Evolutionary conservation across 2,113 vertebrate genomes (phyloP).

Genomic region (Chionomys nivalis): DNA sequence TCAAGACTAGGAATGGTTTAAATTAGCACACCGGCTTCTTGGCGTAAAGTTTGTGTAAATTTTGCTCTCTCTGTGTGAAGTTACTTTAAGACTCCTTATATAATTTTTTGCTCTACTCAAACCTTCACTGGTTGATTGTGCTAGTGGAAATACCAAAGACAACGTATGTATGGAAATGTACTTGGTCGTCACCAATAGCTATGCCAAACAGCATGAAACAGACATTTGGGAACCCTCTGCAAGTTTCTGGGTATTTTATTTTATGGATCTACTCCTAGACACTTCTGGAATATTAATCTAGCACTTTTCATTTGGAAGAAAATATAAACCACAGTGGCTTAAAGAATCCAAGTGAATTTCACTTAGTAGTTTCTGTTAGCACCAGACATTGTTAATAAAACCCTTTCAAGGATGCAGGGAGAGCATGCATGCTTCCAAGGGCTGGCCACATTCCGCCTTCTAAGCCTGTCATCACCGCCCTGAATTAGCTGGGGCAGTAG

Average conservation of each 20-base stretch:
- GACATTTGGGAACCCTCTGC: slow-evolving; percentile 14
- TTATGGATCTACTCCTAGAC: slow-evolving; percentile 65
- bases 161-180: slow-evolving; percentile 68
- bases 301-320: slow-evolving; percentile 71
- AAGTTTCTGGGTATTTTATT: slow-evolving; percentile 59
- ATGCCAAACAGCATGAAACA: slow-evolving; percentile 66
- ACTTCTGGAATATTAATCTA: slow-evolving; percentile 72
- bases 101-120: slow-evolving; percentile 21
- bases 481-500: slow-evolving; percentile 45
- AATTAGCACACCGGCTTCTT: background rate
- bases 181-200: slow-evolving; percentile 34
- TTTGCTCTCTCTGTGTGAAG: slow-evolving; percentile 48
- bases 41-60: slow-evolving; percentile 37
- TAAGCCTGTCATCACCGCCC: background rate
- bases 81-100: slow-evolving; percentile 13
- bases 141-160: slow-evolving; percentile 59
- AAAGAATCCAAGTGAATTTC: slow-evolving; percentile 49
- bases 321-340: slow-evolving; percentile 46
- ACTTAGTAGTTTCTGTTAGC: slow-evolving; percentile 55
- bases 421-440: slow-evolving; percentile 48
- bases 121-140: slow-evolving; percentile 6
- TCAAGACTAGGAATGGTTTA: background rate
- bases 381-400: slow-evolving; percentile 59
- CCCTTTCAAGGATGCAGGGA: slow-evolving; percentile 30
- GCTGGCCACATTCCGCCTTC: background rate